These are phyloP conservation scores for Megaceryle torquata DNA, from an alignment of 2,113 vertebrate genomes.

Conservation along the genomic window DNA sequence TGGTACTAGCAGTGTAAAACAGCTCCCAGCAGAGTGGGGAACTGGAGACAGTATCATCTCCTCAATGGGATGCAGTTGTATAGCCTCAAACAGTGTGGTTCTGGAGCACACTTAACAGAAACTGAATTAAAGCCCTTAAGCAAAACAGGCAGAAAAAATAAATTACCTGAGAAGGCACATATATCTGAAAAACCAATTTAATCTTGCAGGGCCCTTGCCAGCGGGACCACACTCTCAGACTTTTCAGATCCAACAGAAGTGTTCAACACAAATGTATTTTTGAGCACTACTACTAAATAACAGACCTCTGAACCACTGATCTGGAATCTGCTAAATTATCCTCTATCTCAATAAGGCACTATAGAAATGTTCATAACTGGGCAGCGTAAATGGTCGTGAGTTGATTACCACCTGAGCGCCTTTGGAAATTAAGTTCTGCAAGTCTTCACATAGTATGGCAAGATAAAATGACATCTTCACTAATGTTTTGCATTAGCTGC, in stretches of 20 bases:
- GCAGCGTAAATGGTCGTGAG: background rate
- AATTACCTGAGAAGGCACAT: slow-evolving; percentile 26
- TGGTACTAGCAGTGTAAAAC: background rate
- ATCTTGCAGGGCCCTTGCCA: background rate
- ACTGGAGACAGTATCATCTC: background rate
- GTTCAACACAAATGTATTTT: background rate
- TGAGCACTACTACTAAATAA: background rate
- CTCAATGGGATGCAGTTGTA: background rate
- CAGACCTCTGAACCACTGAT: background rate
- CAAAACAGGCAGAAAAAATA: slow-evolving; percentile 38
- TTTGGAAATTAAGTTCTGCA: background rate
- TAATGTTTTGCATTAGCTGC: background rate
- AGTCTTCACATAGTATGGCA: background rate
- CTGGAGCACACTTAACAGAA: background rate
- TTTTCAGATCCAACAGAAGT: background rate
- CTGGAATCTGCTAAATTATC: background rate
- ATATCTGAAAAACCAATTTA: slow-evolving; percentile 32
- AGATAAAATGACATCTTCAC: background rate
- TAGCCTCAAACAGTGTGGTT: background rate
- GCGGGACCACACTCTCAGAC: background rate
- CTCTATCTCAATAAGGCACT: background rate
- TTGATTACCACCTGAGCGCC: background rate
- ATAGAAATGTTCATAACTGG: background rate
- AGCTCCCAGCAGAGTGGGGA: slow-evolving; percentile 10
- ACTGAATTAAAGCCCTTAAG: slow-evolving; percentile 31